Percentiles rank a stretch among this genome's conserved stretches.
These are phyloP conservation scores for Forpus xanthops DNA, from an alignment of 2,797 vertebrate species.

Conservation along the genomic window DNA sequence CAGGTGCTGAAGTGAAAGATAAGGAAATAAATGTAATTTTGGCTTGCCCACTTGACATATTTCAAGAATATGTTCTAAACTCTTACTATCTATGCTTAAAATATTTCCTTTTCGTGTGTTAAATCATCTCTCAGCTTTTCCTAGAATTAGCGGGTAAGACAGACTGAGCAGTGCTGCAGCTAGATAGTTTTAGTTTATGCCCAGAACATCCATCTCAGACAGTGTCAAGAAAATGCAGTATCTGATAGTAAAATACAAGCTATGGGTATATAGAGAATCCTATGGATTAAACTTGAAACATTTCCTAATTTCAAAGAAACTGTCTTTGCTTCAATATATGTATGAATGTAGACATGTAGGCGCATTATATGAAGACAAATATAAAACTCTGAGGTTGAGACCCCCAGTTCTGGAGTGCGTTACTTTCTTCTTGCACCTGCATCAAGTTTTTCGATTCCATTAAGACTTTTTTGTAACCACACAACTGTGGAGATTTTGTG, in stretches of 20 bases:
- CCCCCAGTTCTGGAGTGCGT: background rate
- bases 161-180: background rate
- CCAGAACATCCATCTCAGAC: background rate
- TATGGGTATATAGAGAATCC: background rate
- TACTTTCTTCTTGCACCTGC: background rate
- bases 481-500: background rate
- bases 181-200: background rate
- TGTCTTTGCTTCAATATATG: background rate
- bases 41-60: background rate
- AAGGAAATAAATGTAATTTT: background rate
- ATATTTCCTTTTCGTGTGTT: background rate
- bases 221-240: background rate
- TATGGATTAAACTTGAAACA: background rate
- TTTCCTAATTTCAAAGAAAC: background rate
- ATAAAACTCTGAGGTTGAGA: background rate
- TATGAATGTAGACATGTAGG: background rate
- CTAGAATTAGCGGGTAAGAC: background rate
- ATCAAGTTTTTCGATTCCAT: background rate
- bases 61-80: background rate
- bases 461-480: background rate
- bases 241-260: background rate
- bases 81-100: background rate
- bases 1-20: background rate
- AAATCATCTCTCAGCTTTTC: background rate
- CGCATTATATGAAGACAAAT: background rate